Conservation (phyloP, 2,113 vertebrate species). For the Eudyptes chrysolophus region DNA sequence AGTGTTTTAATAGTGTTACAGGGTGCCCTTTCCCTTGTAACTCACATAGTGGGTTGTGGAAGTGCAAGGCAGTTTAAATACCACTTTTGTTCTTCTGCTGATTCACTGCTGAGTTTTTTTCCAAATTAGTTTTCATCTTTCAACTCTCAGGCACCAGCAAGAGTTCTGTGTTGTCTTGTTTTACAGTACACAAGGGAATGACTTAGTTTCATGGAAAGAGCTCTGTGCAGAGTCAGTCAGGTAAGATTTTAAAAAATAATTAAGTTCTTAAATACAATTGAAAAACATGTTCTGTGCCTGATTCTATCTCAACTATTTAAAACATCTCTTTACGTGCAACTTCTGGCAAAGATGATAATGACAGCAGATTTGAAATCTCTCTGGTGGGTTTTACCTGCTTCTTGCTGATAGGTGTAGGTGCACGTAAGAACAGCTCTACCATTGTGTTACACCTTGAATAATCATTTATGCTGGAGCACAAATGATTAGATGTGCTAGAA, state of each 20-base stretch:
- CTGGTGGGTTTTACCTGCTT: not conserved
- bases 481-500: not conserved
- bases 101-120: not conserved
- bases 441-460: not conserved
- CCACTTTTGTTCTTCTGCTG: not conserved
- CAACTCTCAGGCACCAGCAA: not conserved
- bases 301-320: not conserved
- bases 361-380: not conserved
- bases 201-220: not conserved
- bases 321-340: not conserved
- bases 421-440: not conserved
- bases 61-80: not conserved
- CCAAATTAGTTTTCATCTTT: not conserved
- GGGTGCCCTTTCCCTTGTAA: not conserved
- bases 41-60: not conserved
- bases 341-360: not conserved
- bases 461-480: not conserved
- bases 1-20: not conserved
- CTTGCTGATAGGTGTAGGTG: not conserved
- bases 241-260: not conserved
- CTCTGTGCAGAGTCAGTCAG: not conserved
- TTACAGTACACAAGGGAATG: not conserved
- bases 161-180: not conserved
- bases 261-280: not conserved
- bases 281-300: not conserved